Evolutionary conservation across 2,113 vertebrate species (phyloP).

Genomic region (Syngnathus typhle): DNA sequence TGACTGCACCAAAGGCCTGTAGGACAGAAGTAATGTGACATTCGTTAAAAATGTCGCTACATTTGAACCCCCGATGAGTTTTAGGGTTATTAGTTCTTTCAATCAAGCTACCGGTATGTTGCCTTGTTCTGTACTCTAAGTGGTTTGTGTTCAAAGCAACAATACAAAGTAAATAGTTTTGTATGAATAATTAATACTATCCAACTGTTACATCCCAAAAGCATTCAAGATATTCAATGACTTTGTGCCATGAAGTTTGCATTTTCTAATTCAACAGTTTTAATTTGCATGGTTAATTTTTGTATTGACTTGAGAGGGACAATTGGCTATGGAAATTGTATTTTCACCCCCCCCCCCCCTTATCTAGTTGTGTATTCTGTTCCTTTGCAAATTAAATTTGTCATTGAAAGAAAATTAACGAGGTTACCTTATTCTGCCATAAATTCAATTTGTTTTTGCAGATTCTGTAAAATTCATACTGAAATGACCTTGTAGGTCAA

Average conservation of each 20-base stretch:
- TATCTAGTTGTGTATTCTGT: not conserved
- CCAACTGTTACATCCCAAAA: constrained; percentile 20
- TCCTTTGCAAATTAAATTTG: not conserved
- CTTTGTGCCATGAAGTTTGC: constrained; percentile 6
- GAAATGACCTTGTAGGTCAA: constrained; percentile 11
- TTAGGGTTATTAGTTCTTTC: constrained; percentile 47
- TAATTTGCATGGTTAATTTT: constrained; percentile 26
- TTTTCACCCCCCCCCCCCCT: not conserved
- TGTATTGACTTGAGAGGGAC: constrained; percentile 9
- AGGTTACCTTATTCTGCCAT: not conserved
- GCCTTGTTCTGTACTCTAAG: constrained; percentile 29
- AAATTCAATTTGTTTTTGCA: constrained; percentile 6
- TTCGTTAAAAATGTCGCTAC: constrained; percentile 10
- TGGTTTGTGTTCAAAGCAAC: constrained; percentile 30
- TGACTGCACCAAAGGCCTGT: constrained; percentile 36
- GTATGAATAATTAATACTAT: constrained; percentile 15
- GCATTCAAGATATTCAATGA: constrained; percentile 11
- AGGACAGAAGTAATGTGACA: constrained; percentile 36
- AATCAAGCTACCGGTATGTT: constrained; percentile 28
- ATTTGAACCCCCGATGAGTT: constrained; percentile 30
- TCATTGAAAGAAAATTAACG: not conserved
- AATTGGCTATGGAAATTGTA: constrained; percentile 15
- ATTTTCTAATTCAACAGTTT: constrained; percentile 21
- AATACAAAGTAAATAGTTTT: constrained; percentile 12
- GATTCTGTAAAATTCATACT: constrained; percentile 14